Base-by-base conservation (phyloP, 92 coral and sea anemone species). In the Palythoa grandis region DNA sequence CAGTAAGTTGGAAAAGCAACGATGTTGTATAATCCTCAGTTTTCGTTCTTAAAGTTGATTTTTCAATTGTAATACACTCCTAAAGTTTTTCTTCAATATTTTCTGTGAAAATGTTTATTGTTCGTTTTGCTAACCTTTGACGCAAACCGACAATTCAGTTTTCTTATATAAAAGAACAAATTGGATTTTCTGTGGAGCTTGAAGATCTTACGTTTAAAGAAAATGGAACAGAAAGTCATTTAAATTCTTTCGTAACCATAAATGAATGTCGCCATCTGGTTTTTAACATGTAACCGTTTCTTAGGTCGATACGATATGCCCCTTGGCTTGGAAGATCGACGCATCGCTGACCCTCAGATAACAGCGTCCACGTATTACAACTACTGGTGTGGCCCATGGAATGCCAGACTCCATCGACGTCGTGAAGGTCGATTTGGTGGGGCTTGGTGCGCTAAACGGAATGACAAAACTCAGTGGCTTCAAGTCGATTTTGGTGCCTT, bases 271-370 rank as follows among this genome's bases (percentile, higher is more conserved):
- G 9, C 50, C 6, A 43, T 43, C 50, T 43, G 9, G 9, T 43
- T 43, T 43, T 43, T 43, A 43, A 43, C 50, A 43, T 43, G 50
- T 43, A 5, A 43, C 50, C 25, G 69, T 63, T 63, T 5, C 29
- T 7, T 61, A 78, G 85, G 74, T 67, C 85, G 85, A 66, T 66
- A 80, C 43, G 85, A 80, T 23, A 80, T 80, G 85, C 85, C 85
- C 0, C 53, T 80, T 54, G 85, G 85, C 4, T 24, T 80, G 57
- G 85, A 43, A 24, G 85, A 80, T 65, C 85, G 14, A 13, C 85
- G 73, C 24, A 67, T 80, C 20, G 85, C 85, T 37, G 61, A 80
- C 74, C 85, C 85, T 5, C 85, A 80, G 43, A 47, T 80, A 20
- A 80, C 85, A 14, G 74, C 85, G 16, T 80, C 85, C 11, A 80